These are phyloP conservation scores for Heliconius ismenius DNA, from an alignment of 2,888 invertebrate species.

Conservation along the genomic window DNA sequence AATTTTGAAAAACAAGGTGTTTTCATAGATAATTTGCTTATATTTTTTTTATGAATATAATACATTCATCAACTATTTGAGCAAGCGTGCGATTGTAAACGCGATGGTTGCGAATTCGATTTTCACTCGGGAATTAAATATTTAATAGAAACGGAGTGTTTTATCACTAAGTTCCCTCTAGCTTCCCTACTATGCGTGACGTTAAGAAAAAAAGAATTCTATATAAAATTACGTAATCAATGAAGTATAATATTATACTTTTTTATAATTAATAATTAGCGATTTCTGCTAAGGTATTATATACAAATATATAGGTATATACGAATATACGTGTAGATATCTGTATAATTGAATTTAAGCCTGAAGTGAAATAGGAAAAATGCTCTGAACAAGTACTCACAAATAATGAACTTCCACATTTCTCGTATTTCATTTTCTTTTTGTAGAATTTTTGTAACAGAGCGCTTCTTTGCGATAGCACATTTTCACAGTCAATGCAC, in stretches of 20 bases:
- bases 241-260: too few relatives aligned
- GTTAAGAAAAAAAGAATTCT: background rate
- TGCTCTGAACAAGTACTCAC: slow-evolving; percentile 15
- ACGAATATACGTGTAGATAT: background rate
- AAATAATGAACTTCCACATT: slow-evolving; percentile 20
- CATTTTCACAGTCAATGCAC: slow-evolving; percentile 46
- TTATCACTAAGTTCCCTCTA: too few relatives aligned
- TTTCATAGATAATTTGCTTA: too few relatives aligned
- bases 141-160: too few relatives aligned
- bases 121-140: too few relatives aligned
- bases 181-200: too few relatives aligned
- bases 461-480: slow-evolving; percentile 45
- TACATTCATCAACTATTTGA: background rate
- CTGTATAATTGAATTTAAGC: background rate
- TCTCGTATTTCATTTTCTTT: slow-evolving; percentile 29
- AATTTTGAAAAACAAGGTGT: background rate
- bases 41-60: background rate
- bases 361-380: slow-evolving; percentile 9
- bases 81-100: too few relatives aligned
- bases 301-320: background rate
- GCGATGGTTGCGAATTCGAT: too few relatives aligned
- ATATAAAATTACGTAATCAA: too few relatives aligned
- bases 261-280: too few relatives aligned
- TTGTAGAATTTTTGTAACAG: slow-evolving; percentile 28
- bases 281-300: too few relatives aligned